phyloP scores from a whole-genome alignment of 2,797 vertebrate genomes.

The Sphenodon punctatus region DNA sequence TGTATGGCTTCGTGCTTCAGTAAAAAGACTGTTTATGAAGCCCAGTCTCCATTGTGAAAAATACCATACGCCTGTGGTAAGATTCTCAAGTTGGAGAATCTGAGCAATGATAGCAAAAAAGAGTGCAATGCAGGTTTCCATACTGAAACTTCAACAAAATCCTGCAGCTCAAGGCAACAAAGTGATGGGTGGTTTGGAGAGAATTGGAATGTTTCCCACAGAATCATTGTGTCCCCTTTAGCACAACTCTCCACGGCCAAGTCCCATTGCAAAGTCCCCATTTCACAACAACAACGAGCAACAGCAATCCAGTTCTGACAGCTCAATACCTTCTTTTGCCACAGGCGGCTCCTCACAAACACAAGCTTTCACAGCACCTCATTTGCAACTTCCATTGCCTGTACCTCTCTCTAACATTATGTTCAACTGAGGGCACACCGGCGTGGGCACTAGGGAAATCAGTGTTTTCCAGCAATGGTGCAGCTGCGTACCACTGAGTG shows the following conservation, averaged over 20 bases:
- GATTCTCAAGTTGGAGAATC: neutral
- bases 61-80: neutral
- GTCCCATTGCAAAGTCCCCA: too few species aligned
- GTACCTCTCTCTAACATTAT: too few species aligned
- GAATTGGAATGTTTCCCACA: neutral
- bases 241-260: too few species aligned
- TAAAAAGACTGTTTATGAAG: constrained; percentile 9
- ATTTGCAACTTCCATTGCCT: too few species aligned
- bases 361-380: too few species aligned
- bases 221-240: neutral
- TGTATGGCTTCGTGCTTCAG: neutral
- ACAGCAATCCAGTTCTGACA: too few species aligned
- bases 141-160: neutral
- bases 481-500: too few species aligned
- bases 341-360: too few species aligned
- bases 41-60: neutral
- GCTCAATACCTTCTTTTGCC: too few species aligned
- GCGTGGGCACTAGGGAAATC: too few species aligned
- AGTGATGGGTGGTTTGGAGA: neutral
- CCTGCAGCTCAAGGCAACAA: neutral
- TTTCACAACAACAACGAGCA: neutral
- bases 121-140: neutral
- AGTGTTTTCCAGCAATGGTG: too few species aligned
- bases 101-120: neutral
- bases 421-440: too few species aligned